These are phyloP conservation scores for Oxyruncus cristatus DNA, from an alignment of 2,113 vertebrate genomes.

Conservation along the genomic window DNA sequence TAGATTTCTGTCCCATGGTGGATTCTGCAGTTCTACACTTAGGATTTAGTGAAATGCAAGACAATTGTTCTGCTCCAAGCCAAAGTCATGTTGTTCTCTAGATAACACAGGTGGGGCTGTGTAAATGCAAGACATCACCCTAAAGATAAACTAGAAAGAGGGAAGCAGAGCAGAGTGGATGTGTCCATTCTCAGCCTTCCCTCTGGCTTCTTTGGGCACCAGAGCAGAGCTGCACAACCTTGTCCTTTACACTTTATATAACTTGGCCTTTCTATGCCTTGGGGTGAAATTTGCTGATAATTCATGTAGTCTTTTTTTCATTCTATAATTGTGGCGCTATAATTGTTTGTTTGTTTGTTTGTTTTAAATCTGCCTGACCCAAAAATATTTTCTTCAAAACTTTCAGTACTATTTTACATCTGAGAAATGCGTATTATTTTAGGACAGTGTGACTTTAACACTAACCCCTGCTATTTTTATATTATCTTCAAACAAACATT, in stretches of 20 bases:
- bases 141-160: background rate
- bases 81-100: background rate
- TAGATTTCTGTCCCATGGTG: background rate
- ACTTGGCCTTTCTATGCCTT: background rate
- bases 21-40: background rate
- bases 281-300: background rate
- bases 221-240: background rate
- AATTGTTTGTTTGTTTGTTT: background rate
- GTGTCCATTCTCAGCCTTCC: background rate
- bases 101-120: background rate
- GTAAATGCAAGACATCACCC: background rate
- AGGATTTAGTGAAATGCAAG: background rate
- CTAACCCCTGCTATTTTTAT: background rate
- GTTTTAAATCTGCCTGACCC: background rate
- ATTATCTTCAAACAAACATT: background rate
- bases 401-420: background rate
- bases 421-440: background rate
- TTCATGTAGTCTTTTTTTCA: background rate
- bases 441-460: background rate
- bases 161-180: background rate
- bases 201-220: background rate
- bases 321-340: background rate
- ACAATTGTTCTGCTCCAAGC: background rate
- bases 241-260: background rate
- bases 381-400: background rate